phyloP scores from a whole-genome alignment of 2,113 vertebrate species.

The Spilogale gracilis region DNA sequence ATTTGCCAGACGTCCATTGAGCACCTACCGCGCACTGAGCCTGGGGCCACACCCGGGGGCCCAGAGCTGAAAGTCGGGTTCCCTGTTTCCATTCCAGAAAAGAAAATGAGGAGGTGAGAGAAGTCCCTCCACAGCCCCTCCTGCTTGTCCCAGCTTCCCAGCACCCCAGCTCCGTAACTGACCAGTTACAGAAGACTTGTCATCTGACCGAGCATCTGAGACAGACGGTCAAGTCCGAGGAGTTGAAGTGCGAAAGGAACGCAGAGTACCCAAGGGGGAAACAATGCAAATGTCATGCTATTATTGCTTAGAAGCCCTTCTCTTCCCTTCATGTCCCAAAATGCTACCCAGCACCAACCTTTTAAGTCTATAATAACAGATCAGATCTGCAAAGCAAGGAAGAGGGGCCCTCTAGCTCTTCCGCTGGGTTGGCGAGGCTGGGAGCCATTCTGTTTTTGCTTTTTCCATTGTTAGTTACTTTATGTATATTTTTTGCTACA shows the following conservation, averaged over 20 bases:
- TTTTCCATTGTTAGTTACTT: background rate
- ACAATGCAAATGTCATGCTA: accelerated
- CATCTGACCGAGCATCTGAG: background rate
- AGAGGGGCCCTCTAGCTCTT: background rate
- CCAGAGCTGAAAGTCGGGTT: background rate
- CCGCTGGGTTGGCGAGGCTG: background rate
- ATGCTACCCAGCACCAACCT: background rate
- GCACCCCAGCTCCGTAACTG: background rate
- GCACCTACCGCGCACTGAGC: background rate
- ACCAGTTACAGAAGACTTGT: background rate
- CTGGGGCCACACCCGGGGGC: background rate
- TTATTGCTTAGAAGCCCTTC: background rate
- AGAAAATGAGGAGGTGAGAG: background rate
- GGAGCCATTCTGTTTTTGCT: background rate
- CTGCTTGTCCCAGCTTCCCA: accelerated
- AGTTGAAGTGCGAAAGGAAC: background rate
- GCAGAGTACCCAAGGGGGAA: accelerated
- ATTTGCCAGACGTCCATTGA: accelerated
- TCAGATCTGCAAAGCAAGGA: background rate
- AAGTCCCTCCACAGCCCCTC: background rate
- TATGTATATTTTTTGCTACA: background rate
- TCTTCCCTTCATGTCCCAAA: background rate
- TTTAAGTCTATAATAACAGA: too few relatives aligned
- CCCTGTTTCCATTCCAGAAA: background rate
- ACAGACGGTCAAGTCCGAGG: background rate